A percentile compares a stretch with the other conserved stretches of the same genome.
These are phyloP conservation scores for Ceratitis capitata DNA, from an alignment of 1,140 invertebrate genomes.

Conservation along the genomic window DNA sequence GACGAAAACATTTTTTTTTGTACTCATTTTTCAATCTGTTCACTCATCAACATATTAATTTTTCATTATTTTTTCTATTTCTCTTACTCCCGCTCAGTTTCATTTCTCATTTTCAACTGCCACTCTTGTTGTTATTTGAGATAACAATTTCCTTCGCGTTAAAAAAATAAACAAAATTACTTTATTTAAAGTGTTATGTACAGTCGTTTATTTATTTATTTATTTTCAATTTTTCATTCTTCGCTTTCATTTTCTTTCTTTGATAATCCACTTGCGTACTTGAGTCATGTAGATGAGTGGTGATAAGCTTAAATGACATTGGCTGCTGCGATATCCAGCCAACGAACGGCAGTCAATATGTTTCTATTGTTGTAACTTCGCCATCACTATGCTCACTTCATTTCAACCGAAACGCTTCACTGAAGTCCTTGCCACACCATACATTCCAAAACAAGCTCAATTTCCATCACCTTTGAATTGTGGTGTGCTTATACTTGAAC, in stretches of 20 bases:
- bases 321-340: neutral
- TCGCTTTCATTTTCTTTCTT: neutral
- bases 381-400: neutral
- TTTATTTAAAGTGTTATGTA: constrained; percentile 10
- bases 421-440: neutral
- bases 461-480: constrained; percentile 30
- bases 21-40: neutral
- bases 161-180: constrained; percentile 18
- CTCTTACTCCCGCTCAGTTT: neutral
- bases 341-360: neutral
- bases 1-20: neutral
- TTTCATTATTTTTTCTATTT: neutral
- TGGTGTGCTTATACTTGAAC: neutral
- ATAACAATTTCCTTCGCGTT: neutral
- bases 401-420: neutral
- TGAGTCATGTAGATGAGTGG: constrained; percentile 9
- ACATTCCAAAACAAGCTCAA: constrained; percentile 10
- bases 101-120: neutral
- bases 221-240: neutral
- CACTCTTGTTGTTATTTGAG: neutral
- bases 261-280: neutral
- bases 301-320: constrained; percentile 27
- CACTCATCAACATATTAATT: constrained; percentile 8
- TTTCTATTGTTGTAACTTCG: neutral
- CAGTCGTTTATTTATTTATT: neutral